Conservation (phyloP, 2,888 invertebrate species). For the Caenorhabditis afra region DNA sequence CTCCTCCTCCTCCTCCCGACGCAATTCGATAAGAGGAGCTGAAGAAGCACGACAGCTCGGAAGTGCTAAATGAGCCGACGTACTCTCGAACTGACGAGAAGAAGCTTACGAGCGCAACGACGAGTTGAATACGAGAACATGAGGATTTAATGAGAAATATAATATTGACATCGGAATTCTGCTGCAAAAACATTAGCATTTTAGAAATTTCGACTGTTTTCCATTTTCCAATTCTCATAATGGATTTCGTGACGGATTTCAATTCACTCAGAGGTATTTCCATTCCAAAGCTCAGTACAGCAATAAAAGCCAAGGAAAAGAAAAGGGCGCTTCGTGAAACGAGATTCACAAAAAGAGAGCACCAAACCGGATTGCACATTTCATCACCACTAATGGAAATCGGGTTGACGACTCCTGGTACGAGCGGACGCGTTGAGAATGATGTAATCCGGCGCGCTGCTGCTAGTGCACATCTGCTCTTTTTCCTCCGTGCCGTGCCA, state of each 20-base stretch:
- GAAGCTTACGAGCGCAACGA: background rate
- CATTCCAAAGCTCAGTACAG: background rate
- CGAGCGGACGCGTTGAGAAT: background rate
- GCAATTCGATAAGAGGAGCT: slow-evolving; percentile 48
- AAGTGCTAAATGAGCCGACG: slow-evolving; percentile 51
- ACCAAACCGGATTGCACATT: slow-evolving; percentile 15
- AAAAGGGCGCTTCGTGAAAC: background rate
- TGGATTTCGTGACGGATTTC: slow-evolving; percentile 2
- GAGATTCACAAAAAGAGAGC: slow-evolving; percentile 4
- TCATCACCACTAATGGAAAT: slow-evolving; percentile 57
- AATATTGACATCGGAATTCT: background rate
- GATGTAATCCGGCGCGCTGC: slow-evolving; percentile 40
- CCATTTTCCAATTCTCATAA: slow-evolving; percentile 5
- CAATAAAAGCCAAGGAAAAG: slow-evolving; percentile 9
- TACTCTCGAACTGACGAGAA: slow-evolving; percentile 6
- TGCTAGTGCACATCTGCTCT: slow-evolving; percentile 50
- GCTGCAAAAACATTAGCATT: background rate
- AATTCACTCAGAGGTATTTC: slow-evolving; percentile 6
- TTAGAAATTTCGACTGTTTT: background rate
- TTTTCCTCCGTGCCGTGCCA: slow-evolving; percentile 11
- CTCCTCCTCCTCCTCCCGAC: slow-evolving; percentile 9
- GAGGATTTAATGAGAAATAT: background rate
- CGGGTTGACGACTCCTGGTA: slow-evolving; percentile 39
- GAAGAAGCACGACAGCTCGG: slow-evolving; percentile 33
- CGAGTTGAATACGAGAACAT: background rate